A percentile compares a stretch with the other conserved stretches of the same genome.
These are phyloP conservation scores for Dyspetes luteomarginatus DNA, from an alignment of 2,888 invertebrate species.

Conservation along the genomic window DNA sequence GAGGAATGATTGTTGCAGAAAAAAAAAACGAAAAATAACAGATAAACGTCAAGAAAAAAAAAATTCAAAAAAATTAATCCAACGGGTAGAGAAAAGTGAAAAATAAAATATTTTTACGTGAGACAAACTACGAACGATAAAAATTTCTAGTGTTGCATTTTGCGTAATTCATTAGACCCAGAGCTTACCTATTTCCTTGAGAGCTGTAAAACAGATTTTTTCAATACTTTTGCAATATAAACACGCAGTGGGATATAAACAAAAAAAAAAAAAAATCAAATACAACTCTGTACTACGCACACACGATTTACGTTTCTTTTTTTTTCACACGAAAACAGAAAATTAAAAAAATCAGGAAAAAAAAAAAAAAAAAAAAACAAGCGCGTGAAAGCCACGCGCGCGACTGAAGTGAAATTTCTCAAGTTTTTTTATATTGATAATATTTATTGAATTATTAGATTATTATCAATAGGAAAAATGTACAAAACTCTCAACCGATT, in stretches of 20 bases:
- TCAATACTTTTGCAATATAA: slow-evolving; percentile 74
- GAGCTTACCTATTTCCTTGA: slow-evolving; percentile 83
- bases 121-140: slow-evolving; percentile 37
- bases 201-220: slow-evolving; percentile 82
- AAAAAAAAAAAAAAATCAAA: slow-evolving; percentile 21
- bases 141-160: slow-evolving; percentile 76
- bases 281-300: slow-evolving; percentile 62
- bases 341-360: slow-evolving; percentile 18
- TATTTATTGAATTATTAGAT: too few relatives aligned
- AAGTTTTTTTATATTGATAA: too few relatives aligned
- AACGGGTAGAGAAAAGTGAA: background rate
- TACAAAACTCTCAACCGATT: too few relatives aligned
- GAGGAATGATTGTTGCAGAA: background rate
- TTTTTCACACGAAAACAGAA: slow-evolving; percentile 30
- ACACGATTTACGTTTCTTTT: slow-evolving; percentile 48
- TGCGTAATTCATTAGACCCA: slow-evolving; percentile 77
- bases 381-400: background rate
- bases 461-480: too few relatives aligned
- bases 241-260: too few relatives aligned
- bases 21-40: background rate
- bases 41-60: background rate
- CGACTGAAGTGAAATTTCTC: too few relatives aligned
- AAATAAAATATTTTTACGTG: background rate
- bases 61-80: slow-evolving; percentile 1
- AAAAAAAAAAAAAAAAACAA: slow-evolving; percentile 17